Base-by-base conservation (phyloP, 2,113 vertebrate species). In the Recurvirostra avosetta region DNA sequence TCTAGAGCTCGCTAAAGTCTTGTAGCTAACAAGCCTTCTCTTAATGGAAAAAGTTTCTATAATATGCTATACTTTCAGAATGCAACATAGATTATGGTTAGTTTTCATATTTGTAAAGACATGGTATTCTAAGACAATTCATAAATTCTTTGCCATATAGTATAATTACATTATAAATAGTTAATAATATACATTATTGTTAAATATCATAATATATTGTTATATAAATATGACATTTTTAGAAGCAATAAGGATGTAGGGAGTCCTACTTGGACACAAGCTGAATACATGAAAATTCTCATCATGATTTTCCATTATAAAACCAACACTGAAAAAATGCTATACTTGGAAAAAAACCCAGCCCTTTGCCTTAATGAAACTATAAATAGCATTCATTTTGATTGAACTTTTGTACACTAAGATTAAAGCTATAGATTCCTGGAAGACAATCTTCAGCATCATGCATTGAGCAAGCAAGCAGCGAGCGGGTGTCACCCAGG, bases 371-470 rank as follows among this genome's bases (percentile, higher is more conserved):
- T 65, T 88, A 93, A 75, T 66, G 27, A 83, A 67, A 78, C 77
- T 61, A 88, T 80, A 92, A 87, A 82, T 87, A 65, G 56, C 32
- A n/a, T 41, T 43, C 49, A 76, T 75, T 55, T 58, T 65, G 30
- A 56, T 56, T 56, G 41, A 58, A 65, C 43, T 56, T 76, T 87
- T 71, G 47, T 81, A 84, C 97, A 98, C 98, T 97, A 43, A 98
- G 97, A 58, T 99, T 98, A 90, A 98, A 99, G 93, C 97, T 98
- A 90, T 98, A 97, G 67, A 98, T 94, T 75, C 98, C 98, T 38
- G 98, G 96, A 43, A 99, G 98, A 95, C 98, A 98, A 77, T 98
- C 97, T 15, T 88, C 62, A 80, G 98, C 97, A 9, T 97, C 86
- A 9, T 97, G 94, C 59, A 95, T 71, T 43, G 43, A 43, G 43